These are phyloP conservation scores for Micoletzkya japonica DNA, from an alignment of 2,888 invertebrate genomes.

Conservation along the genomic window DNA sequence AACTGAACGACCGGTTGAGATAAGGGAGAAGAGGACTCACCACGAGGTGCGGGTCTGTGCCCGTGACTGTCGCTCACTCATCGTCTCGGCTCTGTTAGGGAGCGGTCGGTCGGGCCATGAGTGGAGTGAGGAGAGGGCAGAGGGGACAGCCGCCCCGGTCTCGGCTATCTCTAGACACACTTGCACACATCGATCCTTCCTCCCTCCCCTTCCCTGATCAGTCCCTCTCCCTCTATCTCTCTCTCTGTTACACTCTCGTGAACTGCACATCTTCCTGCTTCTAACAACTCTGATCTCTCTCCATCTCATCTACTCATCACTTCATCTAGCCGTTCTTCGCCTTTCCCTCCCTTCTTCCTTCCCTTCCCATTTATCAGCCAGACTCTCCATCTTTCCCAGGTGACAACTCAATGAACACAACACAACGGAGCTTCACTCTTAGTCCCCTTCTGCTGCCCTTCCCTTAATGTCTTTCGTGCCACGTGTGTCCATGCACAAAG, in stretches of 20 bases:
- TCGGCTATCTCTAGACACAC: constrained; percentile 1
- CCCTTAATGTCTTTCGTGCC: too few species aligned
- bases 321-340: not conserved
- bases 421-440: not conserved
- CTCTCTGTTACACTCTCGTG: not conserved
- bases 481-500: too few species aligned
- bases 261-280: not conserved
- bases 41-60: not conserved
- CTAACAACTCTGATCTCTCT: not conserved
- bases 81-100: too few species aligned
- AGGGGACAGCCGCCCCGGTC: not conserved
- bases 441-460: not conserved
- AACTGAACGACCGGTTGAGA: too few species aligned
- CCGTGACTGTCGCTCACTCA: not conserved
- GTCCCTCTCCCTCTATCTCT: constrained; percentile 21
- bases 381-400: too few species aligned
- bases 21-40: not conserved
- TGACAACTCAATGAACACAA: too few species aligned
- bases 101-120: too few species aligned
- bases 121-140: too few species aligned
- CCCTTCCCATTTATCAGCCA: not conserved
- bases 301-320: not conserved
- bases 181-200: not conserved
- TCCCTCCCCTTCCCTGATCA: not conserved
- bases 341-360: constrained; percentile 1